phyloP scores from a whole-genome alignment of 2,888 invertebrate species.

The Calliscelio sp. region DNA sequence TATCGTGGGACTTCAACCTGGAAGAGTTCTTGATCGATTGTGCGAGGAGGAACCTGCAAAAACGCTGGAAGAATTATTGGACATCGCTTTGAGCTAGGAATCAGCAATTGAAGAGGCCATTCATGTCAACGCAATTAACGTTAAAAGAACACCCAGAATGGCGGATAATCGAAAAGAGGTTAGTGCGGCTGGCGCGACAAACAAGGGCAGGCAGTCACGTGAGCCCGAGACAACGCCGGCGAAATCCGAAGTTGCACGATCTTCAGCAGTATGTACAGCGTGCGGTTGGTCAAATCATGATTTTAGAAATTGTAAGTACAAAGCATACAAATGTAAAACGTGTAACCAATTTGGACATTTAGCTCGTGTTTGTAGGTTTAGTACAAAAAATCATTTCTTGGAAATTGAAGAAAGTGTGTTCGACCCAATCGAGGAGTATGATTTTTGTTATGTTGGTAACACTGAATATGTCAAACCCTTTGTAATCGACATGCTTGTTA shows the following conservation, averaged over 20 bases:
- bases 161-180: not conserved
- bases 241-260: no score
- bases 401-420: not conserved
- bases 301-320: no score
- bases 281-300: no score
- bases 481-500: not conserved
- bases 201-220: no score
- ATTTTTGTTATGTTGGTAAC: not conserved
- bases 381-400: not conserved
- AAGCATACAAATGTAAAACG: not conserved
- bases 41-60: not conserved
- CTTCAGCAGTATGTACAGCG: no score
- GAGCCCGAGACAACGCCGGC: no score
- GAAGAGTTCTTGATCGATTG: constrained; percentile 54
- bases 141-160: not conserved
- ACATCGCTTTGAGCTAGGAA: not conserved
- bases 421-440: not conserved
- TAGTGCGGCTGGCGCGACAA: not conserved
- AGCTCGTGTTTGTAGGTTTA: constrained; percentile 46
- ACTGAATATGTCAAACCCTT: not conserved
- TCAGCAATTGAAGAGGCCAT: not conserved
- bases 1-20: constrained; percentile 18
- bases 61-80: constrained; percentile 9
- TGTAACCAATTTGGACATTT: no score
- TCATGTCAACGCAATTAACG: not conserved